phyloP scores from a whole-genome alignment of 1,140 invertebrate genomes.

The Halyomorpha halys region DNA sequence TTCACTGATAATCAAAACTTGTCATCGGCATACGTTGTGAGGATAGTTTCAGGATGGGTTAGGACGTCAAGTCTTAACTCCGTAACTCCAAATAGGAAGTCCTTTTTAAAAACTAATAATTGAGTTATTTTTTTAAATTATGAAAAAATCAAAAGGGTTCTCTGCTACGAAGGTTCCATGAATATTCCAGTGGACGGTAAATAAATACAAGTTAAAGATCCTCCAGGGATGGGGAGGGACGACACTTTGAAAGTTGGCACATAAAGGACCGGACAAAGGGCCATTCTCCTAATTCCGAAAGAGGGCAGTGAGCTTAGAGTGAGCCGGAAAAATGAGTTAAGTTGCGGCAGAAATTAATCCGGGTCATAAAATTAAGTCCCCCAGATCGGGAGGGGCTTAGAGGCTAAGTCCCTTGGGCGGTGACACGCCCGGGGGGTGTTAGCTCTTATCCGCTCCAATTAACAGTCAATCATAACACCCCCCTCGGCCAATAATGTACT shows the following conservation, averaged over 20 bases:
- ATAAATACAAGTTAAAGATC: no score
- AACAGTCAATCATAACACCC: conserved; percentile 9
- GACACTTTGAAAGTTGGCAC: not conserved
- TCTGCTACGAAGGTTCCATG: no score
- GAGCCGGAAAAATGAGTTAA: conserved; percentile 9
- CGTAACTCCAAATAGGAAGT: no score
- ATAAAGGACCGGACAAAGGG: not conserved
- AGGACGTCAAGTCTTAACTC: no score
- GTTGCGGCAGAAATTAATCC: conserved; percentile 3
- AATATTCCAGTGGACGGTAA: no score
- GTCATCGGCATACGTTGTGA: no score
- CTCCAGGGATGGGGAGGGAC: not conserved
- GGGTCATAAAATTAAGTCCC: conserved; percentile 10
- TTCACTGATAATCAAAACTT: no score
- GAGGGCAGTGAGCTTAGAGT: not conserved
- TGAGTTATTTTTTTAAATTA: no score
- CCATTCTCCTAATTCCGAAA: not conserved
- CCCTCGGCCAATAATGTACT: not conserved
- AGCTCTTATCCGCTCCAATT: conserved; percentile 6
- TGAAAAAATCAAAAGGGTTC: no score
- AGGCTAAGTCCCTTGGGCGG: not conserved
- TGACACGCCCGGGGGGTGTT: conserved; percentile 2
- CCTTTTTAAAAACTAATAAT: no score
- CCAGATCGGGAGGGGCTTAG: not conserved
- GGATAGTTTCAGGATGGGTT: no score